phyloP scores from a whole-genome alignment of 2,113 vertebrate genomes.

The Mus spicilegus region DNA sequence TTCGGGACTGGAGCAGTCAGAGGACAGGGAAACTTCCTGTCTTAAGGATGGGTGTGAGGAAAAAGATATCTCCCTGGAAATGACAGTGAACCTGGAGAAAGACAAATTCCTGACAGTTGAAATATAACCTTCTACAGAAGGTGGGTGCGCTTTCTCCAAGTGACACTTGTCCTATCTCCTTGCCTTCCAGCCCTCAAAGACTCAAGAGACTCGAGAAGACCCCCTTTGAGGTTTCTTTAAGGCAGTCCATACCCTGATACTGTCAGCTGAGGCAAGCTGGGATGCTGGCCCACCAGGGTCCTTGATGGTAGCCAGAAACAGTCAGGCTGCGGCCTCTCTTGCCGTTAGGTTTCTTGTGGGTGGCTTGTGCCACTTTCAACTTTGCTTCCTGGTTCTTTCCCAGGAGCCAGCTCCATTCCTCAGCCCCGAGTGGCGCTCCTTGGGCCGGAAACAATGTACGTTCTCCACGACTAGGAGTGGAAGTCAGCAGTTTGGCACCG shows the following conservation, averaged over 20 bases:
- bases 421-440: constrained; percentile 77
- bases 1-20: background rate
- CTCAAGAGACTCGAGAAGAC: background rate
- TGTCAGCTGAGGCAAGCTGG: background rate
- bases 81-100: background rate
- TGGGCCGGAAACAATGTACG: constrained; percentile 82
- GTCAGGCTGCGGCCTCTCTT: background rate
- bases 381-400: constrained; percentile 73
- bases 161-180: background rate
- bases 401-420: constrained; percentile 68
- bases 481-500: constrained; percentile 64
- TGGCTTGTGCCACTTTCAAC: constrained; percentile 76
- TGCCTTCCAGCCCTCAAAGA: background rate
- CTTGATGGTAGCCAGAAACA: background rate
- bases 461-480: constrained; percentile 77
- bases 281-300: background rate
- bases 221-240: background rate
- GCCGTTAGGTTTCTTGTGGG: constrained; percentile 69
- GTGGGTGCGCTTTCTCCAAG: background rate
- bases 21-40: background rate
- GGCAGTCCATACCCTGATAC: background rate
- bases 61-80: background rate
- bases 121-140: background rate
- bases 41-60: background rate
- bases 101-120: background rate